Base-by-base conservation (phyloP, 2,113 vertebrate species). In the Gopherus flavomarginatus region DNA sequence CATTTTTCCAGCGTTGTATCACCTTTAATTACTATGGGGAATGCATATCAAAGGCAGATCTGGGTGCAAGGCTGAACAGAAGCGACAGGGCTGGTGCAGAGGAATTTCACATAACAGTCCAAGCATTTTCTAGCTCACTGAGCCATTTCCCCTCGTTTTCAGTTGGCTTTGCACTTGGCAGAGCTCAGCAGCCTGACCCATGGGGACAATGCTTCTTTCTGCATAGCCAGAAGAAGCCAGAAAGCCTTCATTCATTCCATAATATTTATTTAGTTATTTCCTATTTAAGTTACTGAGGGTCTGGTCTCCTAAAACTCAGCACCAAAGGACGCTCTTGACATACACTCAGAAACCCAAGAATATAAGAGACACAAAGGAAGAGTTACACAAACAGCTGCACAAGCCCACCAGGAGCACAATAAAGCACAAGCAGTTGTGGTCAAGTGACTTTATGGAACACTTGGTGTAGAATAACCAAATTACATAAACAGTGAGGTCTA, bases 121-220 rank as follows among this genome's bases (percentile, higher is more conserved):
- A 88, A 89, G 93, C 96, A 96, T 97, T 97, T 97, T 97, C 97
- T 96, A 95, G 95, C 95, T 97, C 97, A 97, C 90, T 97, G 97
- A 96, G 62, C 97, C 91, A 96, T 49, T 52, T 78, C 22, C 47
- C 77, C 35, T 85, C 88, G 88, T 89, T 86, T 96, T 81, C 53
- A 3, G 83, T 85, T 87, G 94, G 86, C 85, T 94, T 96, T 96
- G 94, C 91, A 85, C 92, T 97, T 94, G 93, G 95, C 96, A 96
- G 95, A 88, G 86, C 95, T 85, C 81, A 81, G 85, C 95, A 95
- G 94, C 90, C 93, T 95, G 94, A 89, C 83, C 0, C 94, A 62
- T 1, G 4, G 88, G 80, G 91, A 87, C 62, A 90, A 85, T 2
- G 3, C 0, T 0, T 86, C 88, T 47, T 89, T 89, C 82, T 96